These are phyloP conservation scores for Micropoecilia bifurca DNA, from an alignment of 2,797 vertebrate genomes.

Conservation along the genomic window DNA sequence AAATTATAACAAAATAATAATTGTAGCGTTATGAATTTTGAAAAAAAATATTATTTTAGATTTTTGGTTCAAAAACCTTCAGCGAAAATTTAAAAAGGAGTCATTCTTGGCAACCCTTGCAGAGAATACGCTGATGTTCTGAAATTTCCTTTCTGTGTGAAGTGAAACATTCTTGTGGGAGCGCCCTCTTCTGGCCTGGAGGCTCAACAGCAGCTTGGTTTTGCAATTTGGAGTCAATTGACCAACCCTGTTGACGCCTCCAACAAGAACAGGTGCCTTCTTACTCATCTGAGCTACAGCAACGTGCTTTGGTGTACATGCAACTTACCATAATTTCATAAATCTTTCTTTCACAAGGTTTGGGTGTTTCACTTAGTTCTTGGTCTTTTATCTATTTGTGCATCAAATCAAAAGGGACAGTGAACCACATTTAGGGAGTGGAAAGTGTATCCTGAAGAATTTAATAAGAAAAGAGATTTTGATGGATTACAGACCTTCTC, in stretches of 20 bases:
- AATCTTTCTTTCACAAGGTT: constrained; percentile 55
- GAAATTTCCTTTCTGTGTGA: not conserved
- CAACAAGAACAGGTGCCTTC: not conserved
- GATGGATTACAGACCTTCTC: constrained; percentile 86
- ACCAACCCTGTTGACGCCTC: not conserved
- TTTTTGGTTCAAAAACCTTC: not conserved
- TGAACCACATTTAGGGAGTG: constrained; percentile 79
- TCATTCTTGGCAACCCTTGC: not conserved
- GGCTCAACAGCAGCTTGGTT: not conserved
- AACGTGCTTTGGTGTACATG: constrained; percentile 27
- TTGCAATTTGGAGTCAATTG: not conserved
- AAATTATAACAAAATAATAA: not conserved
- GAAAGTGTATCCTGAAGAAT: constrained; percentile 86
- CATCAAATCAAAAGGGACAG: constrained; percentile 84
- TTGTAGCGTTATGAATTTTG: not conserved
- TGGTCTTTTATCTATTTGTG: constrained; percentile 81
- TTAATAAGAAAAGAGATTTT: constrained; percentile 88
- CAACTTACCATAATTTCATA: constrained; percentile 58
- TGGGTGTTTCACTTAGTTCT: constrained; percentile 71
- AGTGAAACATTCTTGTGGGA: not conserved
- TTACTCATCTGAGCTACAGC: constrained; percentile 1
- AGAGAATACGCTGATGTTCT: not conserved
- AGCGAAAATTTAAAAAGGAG: not conserved
- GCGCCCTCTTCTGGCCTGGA: not conserved
- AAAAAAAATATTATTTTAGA: not conserved